These are phyloP conservation scores for Xenopus tropicalis DNA, from an alignment of 2,113 vertebrate genomes.

Conservation along the genomic window UCB_Xtro_10.0 CM004445.2:60381001-60381500, in stretches of 20 bases:
- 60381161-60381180: slow-evolving; percentile 40
- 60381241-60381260: slow-evolving; percentile 33
- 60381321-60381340: slow-evolving; percentile 17
- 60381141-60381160: slow-evolving; percentile 44
- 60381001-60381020: neutral
- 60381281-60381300: slow-evolving; percentile 30
- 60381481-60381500: neutral
- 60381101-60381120: slow-evolving; percentile 40
- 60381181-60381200: slow-evolving; percentile 43
- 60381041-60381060: neutral
- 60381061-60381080: slow-evolving; percentile 25
- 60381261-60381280: slow-evolving; percentile 39
- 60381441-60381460: neutral
- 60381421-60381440: neutral
- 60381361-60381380: slow-evolving; percentile 13
- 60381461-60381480: neutral
- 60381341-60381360: slow-evolving; percentile 9
- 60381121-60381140: slow-evolving; percentile 41
- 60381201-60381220: slow-evolving; percentile 46
- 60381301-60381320: slow-evolving; percentile 39
- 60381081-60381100: slow-evolving; percentile 25
- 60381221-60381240: slow-evolving; percentile 39
- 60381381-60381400: neutral
- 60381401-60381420: neutral
- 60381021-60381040: neutral